Percentiles rank a stretch among this genome's conserved stretches.
phyloP scores from a whole-genome alignment of 2,113 vertebrate species.

The Semicossyphus pulcher region DNA sequence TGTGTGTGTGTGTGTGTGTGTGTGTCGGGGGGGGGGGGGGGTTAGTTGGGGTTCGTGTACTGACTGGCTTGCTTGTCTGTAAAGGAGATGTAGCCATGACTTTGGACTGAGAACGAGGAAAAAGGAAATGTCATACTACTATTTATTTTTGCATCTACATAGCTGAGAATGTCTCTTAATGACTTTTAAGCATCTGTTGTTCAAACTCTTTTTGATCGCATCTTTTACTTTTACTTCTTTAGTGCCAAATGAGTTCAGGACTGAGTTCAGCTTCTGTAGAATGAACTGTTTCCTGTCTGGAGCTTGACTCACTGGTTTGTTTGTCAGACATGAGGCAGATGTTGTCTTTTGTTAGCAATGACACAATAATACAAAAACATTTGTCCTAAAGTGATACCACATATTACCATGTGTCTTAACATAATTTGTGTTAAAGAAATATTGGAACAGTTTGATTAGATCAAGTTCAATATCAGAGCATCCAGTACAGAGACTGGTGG shows the following conservation, averaged over 20 bases:
- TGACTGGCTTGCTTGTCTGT: slow-evolving; percentile 66
- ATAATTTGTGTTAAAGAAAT: no score
- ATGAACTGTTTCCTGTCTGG: neutral
- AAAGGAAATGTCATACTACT: neutral
- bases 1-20: neutral
- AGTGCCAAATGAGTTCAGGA: slow-evolving; percentile 39
- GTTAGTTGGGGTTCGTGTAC: no score
- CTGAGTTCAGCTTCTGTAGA: neutral
- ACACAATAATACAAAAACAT: neutral
- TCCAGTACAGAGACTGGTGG: neutral
- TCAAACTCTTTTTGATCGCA: neutral
- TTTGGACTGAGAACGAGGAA: slow-evolving; percentile 14
- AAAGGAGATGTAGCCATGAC: slow-evolving; percentile 68
- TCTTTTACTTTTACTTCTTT: slow-evolving; percentile 3
- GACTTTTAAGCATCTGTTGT: slow-evolving; percentile 28
- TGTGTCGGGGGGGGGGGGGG: slow-evolving; percentile 10
- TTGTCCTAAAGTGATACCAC: neutral
- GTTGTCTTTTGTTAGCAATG: neutral
- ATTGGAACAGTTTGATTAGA: no score
- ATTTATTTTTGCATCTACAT: slow-evolving; percentile 47
- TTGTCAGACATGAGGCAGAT: neutral
- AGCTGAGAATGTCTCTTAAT: slow-evolving; percentile 22
- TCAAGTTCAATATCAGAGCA: no score
- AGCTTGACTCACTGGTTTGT: neutral
- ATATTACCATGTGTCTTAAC: no score